phyloP scores from a whole-genome alignment of 1,140 invertebrate genomes.

The Trichomalopsis sarcophagae region DNA sequence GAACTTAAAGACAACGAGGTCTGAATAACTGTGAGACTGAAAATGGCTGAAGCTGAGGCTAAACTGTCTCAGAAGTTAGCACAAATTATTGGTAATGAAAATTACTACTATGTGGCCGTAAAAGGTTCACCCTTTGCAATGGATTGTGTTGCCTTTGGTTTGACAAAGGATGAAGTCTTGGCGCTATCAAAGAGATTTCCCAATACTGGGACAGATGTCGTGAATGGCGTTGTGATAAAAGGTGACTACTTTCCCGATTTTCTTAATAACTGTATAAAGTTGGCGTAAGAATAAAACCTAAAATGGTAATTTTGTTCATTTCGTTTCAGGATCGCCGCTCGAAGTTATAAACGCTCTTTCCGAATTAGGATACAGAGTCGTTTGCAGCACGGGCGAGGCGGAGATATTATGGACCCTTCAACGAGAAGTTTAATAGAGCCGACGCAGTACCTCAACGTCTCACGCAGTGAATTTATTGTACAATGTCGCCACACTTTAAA shows the following conservation, averaged over 20 bases:
- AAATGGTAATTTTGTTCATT: constrained; percentile 50
- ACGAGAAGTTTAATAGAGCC: constrained; percentile 77
- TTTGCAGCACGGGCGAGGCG: constrained; percentile 84
- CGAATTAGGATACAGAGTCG: constrained; percentile 85
- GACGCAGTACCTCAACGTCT: not conserved
- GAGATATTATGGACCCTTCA: constrained; percentile 89
- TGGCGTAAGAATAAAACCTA: not conserved
- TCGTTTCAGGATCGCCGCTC: constrained; percentile 76
- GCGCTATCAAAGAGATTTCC: constrained; percentile 82
- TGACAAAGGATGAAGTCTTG: constrained; percentile 80
- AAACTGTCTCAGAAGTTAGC: constrained; percentile 64
- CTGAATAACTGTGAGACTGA: constrained; percentile 52
- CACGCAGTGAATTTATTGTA: constrained; percentile 7
- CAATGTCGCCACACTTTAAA: constrained; percentile 1
- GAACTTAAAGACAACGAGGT: constrained; percentile 70
- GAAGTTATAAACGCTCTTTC: constrained; percentile 83
- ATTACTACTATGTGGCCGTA: constrained; percentile 81
- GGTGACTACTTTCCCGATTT: constrained; percentile 58
- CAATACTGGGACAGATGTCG: constrained; percentile 77
- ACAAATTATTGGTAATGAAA: constrained; percentile 61
- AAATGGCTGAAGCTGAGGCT: constrained; percentile 32
- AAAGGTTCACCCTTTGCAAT: constrained; percentile 84
- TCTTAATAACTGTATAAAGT: not conserved
- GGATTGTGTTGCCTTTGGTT: constrained; percentile 84
- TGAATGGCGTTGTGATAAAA: constrained; percentile 83